Base-by-base conservation (phyloP, 2,888 invertebrate genomes). In the Torymus auratus region DNA sequence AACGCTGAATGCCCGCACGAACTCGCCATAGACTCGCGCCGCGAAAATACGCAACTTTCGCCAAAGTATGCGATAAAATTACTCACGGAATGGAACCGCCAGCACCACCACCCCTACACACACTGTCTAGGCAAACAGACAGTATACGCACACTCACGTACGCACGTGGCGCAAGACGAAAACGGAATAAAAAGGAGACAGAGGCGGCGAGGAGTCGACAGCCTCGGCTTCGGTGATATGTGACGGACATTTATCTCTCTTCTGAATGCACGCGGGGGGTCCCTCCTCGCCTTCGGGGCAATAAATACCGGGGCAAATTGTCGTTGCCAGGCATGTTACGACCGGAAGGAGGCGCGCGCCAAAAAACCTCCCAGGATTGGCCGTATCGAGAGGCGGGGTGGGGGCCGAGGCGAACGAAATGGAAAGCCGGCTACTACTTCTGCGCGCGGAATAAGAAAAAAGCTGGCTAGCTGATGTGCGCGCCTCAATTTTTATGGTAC, bases 221-320 rank as follows among this genome's bases (percentile, higher is more conserved):
- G 56, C 62, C 17, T 13, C 41, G 20, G n/a, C 41, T 41, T 41
- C 55, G 84, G 85, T 89, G 88, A 89, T 89, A 88, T 89, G 89
- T 89, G 88, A 89, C 86, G 85, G 85, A 84, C 89, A 89, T 88
- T 88, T 88, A 87, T 89, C 87, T 89, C 87, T 86, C 85, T 86
- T 86, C 82, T 85, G 85, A 87, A 88, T 86, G 84, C 85, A 64
- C 70, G 52, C 28, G 5, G 28, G 12, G 10, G 41, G 41, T 3
- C 14, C 17, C 61, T 12, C 55, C 52, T 55, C 62, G 55, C 53
- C 73, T 7, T 41, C 52, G 20, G 60, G 56, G 77, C 71, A 80
- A 82, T 82, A 82, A 81, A 81, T 81, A 81, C 52, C 65, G 53
- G 41, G 65, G 55, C 78, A 82, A 80, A 82, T 82, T 78, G 82